Base-by-base conservation (phyloP, 2,888 invertebrate species). In the Eilema caniola region DNA sequence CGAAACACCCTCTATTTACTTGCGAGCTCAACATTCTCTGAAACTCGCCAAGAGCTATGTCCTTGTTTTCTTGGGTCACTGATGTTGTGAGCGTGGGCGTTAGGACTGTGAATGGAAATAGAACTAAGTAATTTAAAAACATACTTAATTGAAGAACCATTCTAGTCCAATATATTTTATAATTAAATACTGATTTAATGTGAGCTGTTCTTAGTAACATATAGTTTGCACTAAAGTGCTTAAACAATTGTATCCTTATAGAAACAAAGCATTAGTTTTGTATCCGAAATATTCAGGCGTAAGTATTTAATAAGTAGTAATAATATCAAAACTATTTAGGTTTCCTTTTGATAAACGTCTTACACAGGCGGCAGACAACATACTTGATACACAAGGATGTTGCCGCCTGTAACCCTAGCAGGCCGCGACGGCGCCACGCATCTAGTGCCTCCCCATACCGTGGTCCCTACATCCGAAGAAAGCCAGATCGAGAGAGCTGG, bases 61-160 rank as follows among this genome's bases (percentile, higher is more conserved):
- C 8, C 10, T 53, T 53, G n/a, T 53, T 53, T n/a, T 53, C 53
- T 10, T n/a, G n/a, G 53, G n/a, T 53, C 53, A n/a, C 53, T 53
- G 53, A n/a, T 53, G 53, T 53, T 53, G n/a, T 53, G n/a, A n/a
- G 53, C 20, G 53, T 53, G n/a, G n/a, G 53, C n/a, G 53, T 53
- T n/a, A 20, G 53, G 10, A 53, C 7, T n/a, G 8, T 53, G 53
- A 53, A 53, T n/a, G n/a, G 53, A 53, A 53, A n/a, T n/a, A n/a
- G n/a, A 47, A n/a, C 53, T 10, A 53, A 53, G n/a, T n/a, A n/a
- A n/a, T n/a, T 53, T 53, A 53, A 53, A 47, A 53, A 53, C 53
- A 53, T n/a, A n/a, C n/a, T n/a, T n/a, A n/a, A n/a, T n/a, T n/a
- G 47, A 47, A 47, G 53, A 53, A n/a, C 53, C 53, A 53, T 53